A percentile compares a stretch with the other conserved stretches of the same genome.
phyloP scores from a whole-genome alignment of 2,113 vertebrate genomes.

The Semnopithecus entellus region DNA sequence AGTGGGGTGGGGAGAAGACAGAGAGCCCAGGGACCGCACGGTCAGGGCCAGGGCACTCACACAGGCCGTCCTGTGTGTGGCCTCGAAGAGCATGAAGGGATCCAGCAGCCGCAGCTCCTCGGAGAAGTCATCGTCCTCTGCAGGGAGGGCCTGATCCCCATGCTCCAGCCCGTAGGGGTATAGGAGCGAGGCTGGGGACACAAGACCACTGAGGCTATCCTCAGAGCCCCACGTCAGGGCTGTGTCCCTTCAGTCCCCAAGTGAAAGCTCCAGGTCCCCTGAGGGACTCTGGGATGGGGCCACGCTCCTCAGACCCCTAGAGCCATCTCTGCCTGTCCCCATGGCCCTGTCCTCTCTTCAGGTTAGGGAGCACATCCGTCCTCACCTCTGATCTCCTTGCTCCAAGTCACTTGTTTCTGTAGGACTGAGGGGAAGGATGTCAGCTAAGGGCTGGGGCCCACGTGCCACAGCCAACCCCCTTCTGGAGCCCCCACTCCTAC shows the following conservation, averaged over 20 bases:
- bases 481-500: rapidly evolving
- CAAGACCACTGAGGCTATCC: not conserved
- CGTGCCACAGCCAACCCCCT: not conserved
- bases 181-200: not conserved
- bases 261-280: not conserved
- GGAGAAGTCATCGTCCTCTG: constrained; percentile 4
- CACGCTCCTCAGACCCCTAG: not conserved
- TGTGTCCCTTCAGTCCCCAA: not conserved
- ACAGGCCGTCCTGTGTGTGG: not conserved
- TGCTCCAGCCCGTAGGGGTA: not conserved
- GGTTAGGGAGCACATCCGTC: not conserved
- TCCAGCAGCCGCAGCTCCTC: not conserved
- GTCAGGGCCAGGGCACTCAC: not conserved
- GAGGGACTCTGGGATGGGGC: not conserved
- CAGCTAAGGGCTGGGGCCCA: not conserved
- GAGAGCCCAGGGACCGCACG: not conserved
- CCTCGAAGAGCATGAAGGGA: constrained; percentile 27
- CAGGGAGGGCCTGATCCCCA: not conserved
- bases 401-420: not conserved
- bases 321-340: not conserved
- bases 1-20: too few species aligned
- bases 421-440: not conserved
- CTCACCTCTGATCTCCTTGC: not conserved
- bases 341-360: not conserved
- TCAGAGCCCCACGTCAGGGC: too few species aligned